Evolutionary conservation across 2,888 invertebrate species (phyloP).

Genomic region (Lampropteryx suffumata): DNA sequence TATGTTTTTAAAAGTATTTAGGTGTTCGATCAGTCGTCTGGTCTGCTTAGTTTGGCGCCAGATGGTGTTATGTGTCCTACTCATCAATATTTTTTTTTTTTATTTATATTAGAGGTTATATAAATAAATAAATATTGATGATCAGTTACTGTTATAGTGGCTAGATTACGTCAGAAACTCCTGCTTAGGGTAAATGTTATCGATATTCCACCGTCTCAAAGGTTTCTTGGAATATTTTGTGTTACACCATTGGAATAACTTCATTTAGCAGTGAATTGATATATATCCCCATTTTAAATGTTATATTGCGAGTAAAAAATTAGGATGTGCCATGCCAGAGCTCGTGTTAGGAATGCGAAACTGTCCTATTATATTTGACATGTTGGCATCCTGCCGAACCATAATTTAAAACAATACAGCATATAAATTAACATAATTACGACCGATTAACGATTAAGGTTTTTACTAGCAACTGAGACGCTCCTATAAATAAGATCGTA

Average conservation of each 20-base stretch:
- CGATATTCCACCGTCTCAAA: slow-evolving; percentile 46
- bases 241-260: slow-evolving; percentile 38
- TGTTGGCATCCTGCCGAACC: slow-evolving; percentile 18
- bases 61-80: no score
- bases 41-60: no score
- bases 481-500: slow-evolving; percentile 52
- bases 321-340: neutral
- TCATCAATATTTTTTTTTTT: no score
- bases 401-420: slow-evolving; percentile 25
- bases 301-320: neutral
- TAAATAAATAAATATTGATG: no score
- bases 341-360: slow-evolving; percentile 6
- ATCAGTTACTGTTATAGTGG: no score
- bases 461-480: slow-evolving; percentile 44
- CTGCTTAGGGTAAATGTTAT: slow-evolving; percentile 29
- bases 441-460: slow-evolving; percentile 62
- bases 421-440: slow-evolving; percentile 60
- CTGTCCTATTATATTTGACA: slow-evolving; percentile 9
- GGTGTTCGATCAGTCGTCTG: no score
- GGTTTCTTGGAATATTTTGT: slow-evolving; percentile 41
- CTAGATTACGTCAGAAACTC: neutral
- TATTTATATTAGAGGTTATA: no score
- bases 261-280: slow-evolving; percentile 21
- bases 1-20: no score
- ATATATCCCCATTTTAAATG: neutral